Evolutionary conservation across 1,140 invertebrate genomes (phyloP).

Genomic region (Camponotus floridanus): DNA sequence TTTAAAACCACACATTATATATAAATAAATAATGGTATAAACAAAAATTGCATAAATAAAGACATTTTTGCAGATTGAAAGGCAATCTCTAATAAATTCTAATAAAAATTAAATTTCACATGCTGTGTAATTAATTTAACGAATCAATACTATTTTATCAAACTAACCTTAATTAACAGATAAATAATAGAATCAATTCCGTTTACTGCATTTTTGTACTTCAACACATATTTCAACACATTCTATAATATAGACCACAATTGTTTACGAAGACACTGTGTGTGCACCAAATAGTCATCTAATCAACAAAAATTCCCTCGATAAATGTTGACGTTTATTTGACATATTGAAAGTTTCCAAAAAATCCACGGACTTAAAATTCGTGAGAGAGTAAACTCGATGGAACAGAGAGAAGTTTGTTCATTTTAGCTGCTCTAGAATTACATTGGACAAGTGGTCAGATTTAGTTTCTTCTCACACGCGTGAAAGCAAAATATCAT

Average conservation of each 20-base stretch:
- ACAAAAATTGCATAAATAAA: background rate
- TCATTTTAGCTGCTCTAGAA: background rate
- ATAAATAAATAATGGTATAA: background rate
- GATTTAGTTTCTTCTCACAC: no score
- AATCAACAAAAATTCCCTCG: background rate
- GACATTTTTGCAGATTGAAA: background rate
- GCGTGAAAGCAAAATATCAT: no score
- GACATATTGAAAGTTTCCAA: constrained; percentile 67
- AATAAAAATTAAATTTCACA: constrained; percentile 2
- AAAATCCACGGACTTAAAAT: constrained; percentile 26
- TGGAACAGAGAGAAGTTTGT: no score
- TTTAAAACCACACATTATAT: background rate
- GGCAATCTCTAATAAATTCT: background rate
- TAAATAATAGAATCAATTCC: background rate
- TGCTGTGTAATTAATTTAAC: background rate
- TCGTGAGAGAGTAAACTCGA: constrained; percentile 25
- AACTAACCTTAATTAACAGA: constrained; percentile 40
- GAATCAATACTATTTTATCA: background rate
- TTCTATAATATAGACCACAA: background rate
- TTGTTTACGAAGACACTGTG: background rate
- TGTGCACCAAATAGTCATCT: background rate
- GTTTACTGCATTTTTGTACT: constrained; percentile 19
- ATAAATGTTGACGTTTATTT: constrained; percentile 6
- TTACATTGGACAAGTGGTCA: background rate
- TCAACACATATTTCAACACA: background rate